These are phyloP conservation scores for Lysandra bellargus DNA, from an alignment of 2,888 invertebrate species.

Conservation along the genomic window DNA sequence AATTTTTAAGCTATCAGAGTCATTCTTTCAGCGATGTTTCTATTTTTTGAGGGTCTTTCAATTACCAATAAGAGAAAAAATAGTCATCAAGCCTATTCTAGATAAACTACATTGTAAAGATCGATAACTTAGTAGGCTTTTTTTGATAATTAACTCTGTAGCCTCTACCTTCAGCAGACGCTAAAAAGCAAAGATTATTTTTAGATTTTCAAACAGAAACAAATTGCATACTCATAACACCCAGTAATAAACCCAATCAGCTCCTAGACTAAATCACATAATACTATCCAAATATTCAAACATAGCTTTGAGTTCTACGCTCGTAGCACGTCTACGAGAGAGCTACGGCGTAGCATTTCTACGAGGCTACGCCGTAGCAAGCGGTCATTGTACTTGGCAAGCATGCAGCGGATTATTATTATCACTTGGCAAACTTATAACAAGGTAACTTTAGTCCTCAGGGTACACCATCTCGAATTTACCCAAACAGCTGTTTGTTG, in stretches of 20 bases:
- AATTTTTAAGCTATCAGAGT: too few species aligned
- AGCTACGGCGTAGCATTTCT: neutral
- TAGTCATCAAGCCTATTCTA: too few species aligned
- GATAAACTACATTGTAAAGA: too few species aligned
- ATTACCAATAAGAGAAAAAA: too few species aligned
- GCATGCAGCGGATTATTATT: neutral
- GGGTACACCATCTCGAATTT: neutral
- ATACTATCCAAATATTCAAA: neutral
- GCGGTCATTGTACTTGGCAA: neutral
- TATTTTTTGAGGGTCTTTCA: too few species aligned
- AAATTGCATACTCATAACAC: neutral
- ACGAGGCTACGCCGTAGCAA: neutral
- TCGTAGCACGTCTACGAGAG: neutral
- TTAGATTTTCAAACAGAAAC: too few species aligned
- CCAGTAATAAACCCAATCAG: neutral
- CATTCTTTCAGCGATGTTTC: too few species aligned
- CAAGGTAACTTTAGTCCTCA: neutral
- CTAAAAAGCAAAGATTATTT: too few species aligned
- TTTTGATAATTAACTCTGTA: too few species aligned
- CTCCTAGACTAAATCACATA: neutral
- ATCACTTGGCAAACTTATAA: slow-evolving; percentile 1
- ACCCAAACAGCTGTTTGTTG: slow-evolving; percentile 8
- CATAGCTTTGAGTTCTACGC: neutral
- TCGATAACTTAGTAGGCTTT: too few species aligned
- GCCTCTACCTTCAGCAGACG: too few species aligned